A percentile compares a stretch with the other conserved stretches of the same genome.
phyloP scores from a whole-genome alignment of 2,797 vertebrate species.

The Channa striata region DNA sequence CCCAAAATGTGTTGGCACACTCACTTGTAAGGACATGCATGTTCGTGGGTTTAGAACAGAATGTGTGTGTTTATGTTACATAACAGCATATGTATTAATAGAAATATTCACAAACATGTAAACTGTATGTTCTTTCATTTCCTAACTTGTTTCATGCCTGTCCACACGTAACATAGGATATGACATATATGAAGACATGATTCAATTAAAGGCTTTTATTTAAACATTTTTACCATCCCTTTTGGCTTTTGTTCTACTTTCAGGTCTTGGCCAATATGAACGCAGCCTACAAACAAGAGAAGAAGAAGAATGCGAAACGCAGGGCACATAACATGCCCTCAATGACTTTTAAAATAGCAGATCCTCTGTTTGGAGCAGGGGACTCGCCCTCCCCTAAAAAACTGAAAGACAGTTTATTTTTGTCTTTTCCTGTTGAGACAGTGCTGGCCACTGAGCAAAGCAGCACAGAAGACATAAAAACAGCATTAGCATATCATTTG shows the following conservation, averaged over 20 bases:
- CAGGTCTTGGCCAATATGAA: slow-evolving; percentile 92
- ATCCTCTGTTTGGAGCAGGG: slow-evolving; percentile 71
- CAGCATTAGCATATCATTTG: slow-evolving; percentile 71
- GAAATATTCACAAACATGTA: too few species aligned
- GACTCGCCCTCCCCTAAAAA: slow-evolving; percentile 81
- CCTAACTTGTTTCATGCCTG: too few species aligned
- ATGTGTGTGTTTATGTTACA: neutral
- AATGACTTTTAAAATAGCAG: slow-evolving; percentile 81
- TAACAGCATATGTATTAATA: neutral
- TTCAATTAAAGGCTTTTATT: too few species aligned
- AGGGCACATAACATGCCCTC: slow-evolving; percentile 75
- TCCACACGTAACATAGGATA: too few species aligned
- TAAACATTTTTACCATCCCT: neutral
- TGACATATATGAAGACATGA: too few species aligned
- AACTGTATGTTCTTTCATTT: too few species aligned
- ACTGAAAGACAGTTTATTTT: slow-evolving; percentile 85
- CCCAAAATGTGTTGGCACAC: too few species aligned
- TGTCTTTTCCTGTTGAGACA: slow-evolving; percentile 88
- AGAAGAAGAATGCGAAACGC: slow-evolving; percentile 86
- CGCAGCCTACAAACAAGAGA: slow-evolving; percentile 86
- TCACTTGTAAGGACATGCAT: too few species aligned
- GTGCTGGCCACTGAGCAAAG: slow-evolving; percentile 83
- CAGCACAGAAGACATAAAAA: slow-evolving; percentile 68
- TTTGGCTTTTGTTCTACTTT: neutral
- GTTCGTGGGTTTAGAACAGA: too few species aligned